Conservation (phyloP, 2,888 invertebrate species). For the Athalia circularis region DNA sequence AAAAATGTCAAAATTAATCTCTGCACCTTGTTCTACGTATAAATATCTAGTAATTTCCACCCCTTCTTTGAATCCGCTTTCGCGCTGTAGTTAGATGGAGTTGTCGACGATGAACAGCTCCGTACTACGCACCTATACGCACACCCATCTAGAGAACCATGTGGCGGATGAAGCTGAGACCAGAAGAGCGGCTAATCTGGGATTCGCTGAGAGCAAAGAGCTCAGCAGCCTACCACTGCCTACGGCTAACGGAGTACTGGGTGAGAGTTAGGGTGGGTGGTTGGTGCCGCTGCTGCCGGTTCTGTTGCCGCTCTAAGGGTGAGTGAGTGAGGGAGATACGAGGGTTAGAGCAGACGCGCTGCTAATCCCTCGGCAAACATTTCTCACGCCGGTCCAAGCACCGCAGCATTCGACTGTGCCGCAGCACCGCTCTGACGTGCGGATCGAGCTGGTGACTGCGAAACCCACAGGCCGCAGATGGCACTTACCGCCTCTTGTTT, state of each 20-base stretch:
- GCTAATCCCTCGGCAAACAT: slow-evolving; percentile 43
- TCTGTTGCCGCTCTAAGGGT: too few species aligned
- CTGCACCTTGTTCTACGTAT: too few species aligned
- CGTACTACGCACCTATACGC: background rate
- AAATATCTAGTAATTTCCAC: too few species aligned
- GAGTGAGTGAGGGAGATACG: slow-evolving; percentile 58
- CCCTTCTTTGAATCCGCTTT: too few species aligned
- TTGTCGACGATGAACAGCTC: too few species aligned
- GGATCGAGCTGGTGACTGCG: slow-evolving; percentile 40
- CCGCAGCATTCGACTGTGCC: slow-evolving; percentile 2
- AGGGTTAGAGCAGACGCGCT: slow-evolving; percentile 48
- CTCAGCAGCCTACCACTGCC: background rate
- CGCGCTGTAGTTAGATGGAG: too few species aligned
- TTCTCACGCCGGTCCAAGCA: slow-evolving; percentile 9
- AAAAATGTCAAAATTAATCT: too few species aligned
- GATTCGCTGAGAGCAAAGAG: slow-evolving; percentile 33
- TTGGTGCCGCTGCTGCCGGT: too few species aligned
- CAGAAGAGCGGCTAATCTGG: slow-evolving; percentile 42
- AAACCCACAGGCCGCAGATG: slow-evolving; percentile 60
- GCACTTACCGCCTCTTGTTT: slow-evolving; percentile 62
- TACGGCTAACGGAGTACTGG: too few species aligned
- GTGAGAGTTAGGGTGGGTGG: too few species aligned
- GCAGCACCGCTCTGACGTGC: slow-evolving; percentile 23
- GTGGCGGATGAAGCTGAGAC: background rate
- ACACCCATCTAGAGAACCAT: background rate